Base-by-base conservation (phyloP, 1,140 invertebrate genomes). In the Aphelenchoides avenae region DNA sequence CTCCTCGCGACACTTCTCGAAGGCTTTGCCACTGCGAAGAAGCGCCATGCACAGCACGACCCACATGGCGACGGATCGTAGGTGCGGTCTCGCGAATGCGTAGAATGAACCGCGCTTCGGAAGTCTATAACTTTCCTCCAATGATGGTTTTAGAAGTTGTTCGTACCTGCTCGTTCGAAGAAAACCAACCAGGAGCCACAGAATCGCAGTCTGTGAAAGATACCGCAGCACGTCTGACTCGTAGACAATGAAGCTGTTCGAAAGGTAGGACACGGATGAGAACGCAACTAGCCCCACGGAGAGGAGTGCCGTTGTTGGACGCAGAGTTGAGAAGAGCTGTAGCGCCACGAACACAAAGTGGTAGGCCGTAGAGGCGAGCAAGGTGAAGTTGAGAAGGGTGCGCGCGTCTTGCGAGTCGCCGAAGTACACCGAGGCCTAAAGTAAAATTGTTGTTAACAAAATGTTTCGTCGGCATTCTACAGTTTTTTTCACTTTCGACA, bases 1-100 rank as follows among this genome's bases (percentile, higher is more conserved):
- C 27, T 64, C 61, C 40, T 64, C 61, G 7, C 61, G 49, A 11
- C 61, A 64, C 13, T 31, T 18, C 33, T 64, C 59, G 34, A 62
- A 63, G 5, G 18, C 24, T 22, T 63, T 64, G 20, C 52, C 43
- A 52, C 44, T 26, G 31, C 61, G 43, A 4, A 62, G 7, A 20
- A 20, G 18, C 11, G 31, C 13, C n/a, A 62, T 18, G 1, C n/a
- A 20, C 13, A 47, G 20, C 13, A 18, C 13, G 3, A 11, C 15
- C 2, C 18, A 52, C 1, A 33, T n/a, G 22, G 30, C 11, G 15
- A 22, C 43, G 4, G 47, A 6, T 22, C n/a, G 46, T 1, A 6
- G 29, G 22, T 24, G 20, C 20, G 3, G 6, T 48, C 41, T 18
- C 4, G 20, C 46, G 29, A 2, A 48, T 30, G n/a, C n/a, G 0